Evolutionary conservation across 2,113 vertebrate species (phyloP), one percentile per base, ranked within the genome.

Genomic region (Apus apus): DNA sequence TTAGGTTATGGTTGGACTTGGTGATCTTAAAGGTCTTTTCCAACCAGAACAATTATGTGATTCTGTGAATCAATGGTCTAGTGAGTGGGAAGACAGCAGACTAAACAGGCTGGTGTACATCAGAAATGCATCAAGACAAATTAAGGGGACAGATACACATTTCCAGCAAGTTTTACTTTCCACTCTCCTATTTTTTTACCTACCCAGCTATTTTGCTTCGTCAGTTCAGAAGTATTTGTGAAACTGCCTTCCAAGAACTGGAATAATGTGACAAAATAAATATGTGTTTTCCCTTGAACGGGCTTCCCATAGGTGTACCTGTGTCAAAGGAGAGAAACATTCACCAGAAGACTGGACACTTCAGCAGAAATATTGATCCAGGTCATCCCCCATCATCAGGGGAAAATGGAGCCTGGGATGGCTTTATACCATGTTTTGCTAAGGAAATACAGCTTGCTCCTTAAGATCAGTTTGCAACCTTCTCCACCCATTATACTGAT

Each of bases 241-340:
- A 36, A 18, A 50, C 1, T 0, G 8, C 0, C 5, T 43, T 50
- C 1, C 4, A 8, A 4, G 15, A 2, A 4, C 23, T 58, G 18
- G 34, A 32, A 51, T 26, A 4, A 6, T 8, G 2, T 15, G 15
- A 4, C 19, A 51, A 94, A 34, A 3, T 3, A 30, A 7, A 94
- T 36, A 13, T 60, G 6, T 51, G 38, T 46, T 13, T 80, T 30
- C 16, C 97, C 98, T 16, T 61, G 85, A 70, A 97, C 9, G 0
- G 95, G 95, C 73, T 97, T 98, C 32, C 97, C 97, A 7, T 97
- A 98, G 18, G 96, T 97, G 27, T 97, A 98, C 77, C 97, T 98
- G 54, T 54, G 10, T 74, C 46, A 85, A 85, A 95, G n/a, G 27
- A 30, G 64, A 81, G 64, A 76, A 80, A 83, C 21, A 17, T n/a